phyloP scores from a whole-genome alignment of 1,140 invertebrate genomes.

The Anthonomus grandis region DNA sequence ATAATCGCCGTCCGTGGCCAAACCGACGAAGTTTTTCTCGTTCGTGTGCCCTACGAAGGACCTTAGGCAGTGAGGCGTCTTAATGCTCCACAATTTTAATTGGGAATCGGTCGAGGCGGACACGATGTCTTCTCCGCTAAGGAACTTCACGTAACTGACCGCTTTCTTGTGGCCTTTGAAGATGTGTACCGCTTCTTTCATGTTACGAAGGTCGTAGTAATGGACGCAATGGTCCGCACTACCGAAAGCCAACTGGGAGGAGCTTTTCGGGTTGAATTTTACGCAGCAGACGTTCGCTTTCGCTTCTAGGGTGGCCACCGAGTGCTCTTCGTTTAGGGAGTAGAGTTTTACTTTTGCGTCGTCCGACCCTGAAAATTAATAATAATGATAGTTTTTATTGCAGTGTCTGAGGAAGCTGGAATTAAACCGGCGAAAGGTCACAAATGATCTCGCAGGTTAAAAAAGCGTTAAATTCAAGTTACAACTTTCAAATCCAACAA shows the following conservation, averaged over 20 bases:
- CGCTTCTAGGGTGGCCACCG: slow-evolving; percentile 81
- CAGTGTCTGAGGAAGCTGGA: too few species aligned
- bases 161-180: slow-evolving; percentile 94
- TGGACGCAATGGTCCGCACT: slow-evolving; percentile 96
- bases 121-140: slow-evolving; percentile 85
- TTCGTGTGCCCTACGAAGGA: slow-evolving; percentile 93
- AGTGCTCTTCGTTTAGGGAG: slow-evolving; percentile 84
- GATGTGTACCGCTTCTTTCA: slow-evolving; percentile 75
- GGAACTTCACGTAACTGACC: slow-evolving; percentile 94
- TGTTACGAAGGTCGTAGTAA: slow-evolving; percentile 90
- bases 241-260: slow-evolving; percentile 86
- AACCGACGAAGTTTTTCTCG: slow-evolving; percentile 95
- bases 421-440: too few species aligned
- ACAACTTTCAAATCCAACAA: too few species aligned
- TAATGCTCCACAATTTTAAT: slow-evolving; percentile 90
- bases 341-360: slow-evolving; percentile 94
- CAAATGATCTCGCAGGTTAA: too few species aligned
- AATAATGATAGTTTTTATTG: too few species aligned
- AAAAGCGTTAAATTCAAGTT: too few species aligned
- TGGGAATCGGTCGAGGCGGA: slow-evolving; percentile 95
- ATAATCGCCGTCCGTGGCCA: slow-evolving; percentile 94
- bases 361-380: slow-evolving; percentile 77
- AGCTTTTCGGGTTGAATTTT: slow-evolving; percentile 88
- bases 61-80: slow-evolving; percentile 72
- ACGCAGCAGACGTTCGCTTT: slow-evolving; percentile 97